Evolutionary conservation across 1,140 invertebrate genomes (phyloP).

Genomic region (Tetramorium simillimum): DNA sequence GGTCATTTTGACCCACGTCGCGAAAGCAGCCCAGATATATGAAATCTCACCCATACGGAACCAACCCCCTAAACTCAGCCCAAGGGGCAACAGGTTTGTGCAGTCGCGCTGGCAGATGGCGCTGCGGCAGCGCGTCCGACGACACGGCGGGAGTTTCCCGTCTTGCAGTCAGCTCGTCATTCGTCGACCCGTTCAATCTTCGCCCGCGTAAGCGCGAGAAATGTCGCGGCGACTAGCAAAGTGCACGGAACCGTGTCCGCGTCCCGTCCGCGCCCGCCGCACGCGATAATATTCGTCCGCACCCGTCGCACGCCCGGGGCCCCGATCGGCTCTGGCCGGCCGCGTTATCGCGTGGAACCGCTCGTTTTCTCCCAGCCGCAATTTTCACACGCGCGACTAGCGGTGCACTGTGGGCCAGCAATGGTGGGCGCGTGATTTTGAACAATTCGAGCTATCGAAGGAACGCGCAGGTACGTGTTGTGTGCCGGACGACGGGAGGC

Average conservation of each 20-base stretch:
- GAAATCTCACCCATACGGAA: too few relatives aligned
- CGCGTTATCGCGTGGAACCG: background rate
- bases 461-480: slow-evolving; percentile 80
- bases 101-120: background rate
- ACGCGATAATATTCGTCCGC: background rate
- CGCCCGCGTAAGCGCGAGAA: slow-evolving; percentile 79
- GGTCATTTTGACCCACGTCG: too few relatives aligned
- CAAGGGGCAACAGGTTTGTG: too few relatives aligned
- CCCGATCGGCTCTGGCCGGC: background rate
- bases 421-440: slow-evolving; percentile 91
- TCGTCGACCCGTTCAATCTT: slow-evolving; percentile 67
- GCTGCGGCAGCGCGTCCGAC: background rate
- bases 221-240: slow-evolving; percentile 80
- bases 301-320: background rate
- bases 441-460: slow-evolving; percentile 87
- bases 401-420: slow-evolving; percentile 87
- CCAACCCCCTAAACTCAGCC: too few relatives aligned
- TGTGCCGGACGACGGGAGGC: background rate
- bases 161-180: background rate
- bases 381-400: slow-evolving; percentile 75
- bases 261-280: background rate
- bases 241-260: slow-evolving; percentile 77
- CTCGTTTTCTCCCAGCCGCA: slow-evolving; percentile 21
- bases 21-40: too few relatives aligned
- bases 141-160: background rate